phyloP scores from a whole-genome alignment of 2,113 vertebrate species.

The Piprites chloris region DNA sequence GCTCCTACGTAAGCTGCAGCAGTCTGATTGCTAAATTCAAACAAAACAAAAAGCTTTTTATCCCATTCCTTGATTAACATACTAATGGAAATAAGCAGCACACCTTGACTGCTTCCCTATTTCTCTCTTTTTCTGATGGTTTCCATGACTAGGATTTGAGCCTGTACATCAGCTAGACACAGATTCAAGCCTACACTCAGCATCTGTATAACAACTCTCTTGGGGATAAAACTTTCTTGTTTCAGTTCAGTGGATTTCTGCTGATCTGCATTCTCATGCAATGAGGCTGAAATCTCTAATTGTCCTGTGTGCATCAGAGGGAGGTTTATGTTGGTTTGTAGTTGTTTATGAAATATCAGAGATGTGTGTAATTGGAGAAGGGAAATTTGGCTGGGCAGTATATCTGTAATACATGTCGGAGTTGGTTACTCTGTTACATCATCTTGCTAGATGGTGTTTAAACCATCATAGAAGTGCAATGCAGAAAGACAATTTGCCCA shows the following conservation, averaged over 20 bases:
- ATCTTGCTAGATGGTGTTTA: not conserved
- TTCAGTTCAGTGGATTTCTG: not conserved
- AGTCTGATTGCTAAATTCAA: not conserved
- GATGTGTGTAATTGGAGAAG: not conserved
- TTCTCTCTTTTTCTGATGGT: not conserved
- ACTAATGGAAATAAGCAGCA: not conserved
- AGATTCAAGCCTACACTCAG: not conserved
- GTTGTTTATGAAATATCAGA: not conserved
- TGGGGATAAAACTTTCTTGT: not conserved
- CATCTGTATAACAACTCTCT: rapidly evolving
- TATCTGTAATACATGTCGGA: not conserved
- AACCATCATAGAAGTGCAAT: not conserved
- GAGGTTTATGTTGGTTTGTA: not conserved
- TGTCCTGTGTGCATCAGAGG: not conserved
- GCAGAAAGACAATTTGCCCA: not conserved
- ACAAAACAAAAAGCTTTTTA: not conserved
- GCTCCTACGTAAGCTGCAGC: not conserved
- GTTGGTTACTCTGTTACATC: not conserved
- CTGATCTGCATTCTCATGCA: not conserved
- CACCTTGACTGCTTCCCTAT: not conserved
- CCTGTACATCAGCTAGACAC: not conserved
- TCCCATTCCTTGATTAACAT: not conserved
- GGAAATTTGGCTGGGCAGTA: not conserved
- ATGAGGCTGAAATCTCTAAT: not conserved
- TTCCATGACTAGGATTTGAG: not conserved